Evolutionary conservation across 2,888 invertebrate species (phyloP), one percentile per base, ranked within the genome.

Genomic region (Dorcus hopei): DNA sequence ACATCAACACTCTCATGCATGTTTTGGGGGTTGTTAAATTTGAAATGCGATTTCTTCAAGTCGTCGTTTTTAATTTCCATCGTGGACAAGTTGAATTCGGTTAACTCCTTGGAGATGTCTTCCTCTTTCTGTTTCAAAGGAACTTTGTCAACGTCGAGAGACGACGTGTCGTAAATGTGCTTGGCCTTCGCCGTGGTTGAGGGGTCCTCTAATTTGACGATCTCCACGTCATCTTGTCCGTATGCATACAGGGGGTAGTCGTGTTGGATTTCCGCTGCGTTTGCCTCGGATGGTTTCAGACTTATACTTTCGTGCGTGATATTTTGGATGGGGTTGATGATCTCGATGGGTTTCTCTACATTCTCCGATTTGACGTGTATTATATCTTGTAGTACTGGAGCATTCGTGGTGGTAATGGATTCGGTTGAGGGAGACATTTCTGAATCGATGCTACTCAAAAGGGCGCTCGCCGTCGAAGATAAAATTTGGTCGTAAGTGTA

Each of bases 201-300:
- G 38, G 66, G 59, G 4, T 73, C 68, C 40, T 74, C 71, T 38
- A 82, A 65, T 59, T 80, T 78, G 4, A 83, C 74, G 19, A 83
- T 81, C 64, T 82, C 79, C 4, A 81, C 69, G 40, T 80, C 79
- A 41, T 79, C 80, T 40, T 75, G 74, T n/a, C 76, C 77, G 65
- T 80, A 78, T 11, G 74, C 69, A 64, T 74, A 72, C 9, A 74
- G 63, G 1, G 80, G 79, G 61, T 76, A 77, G 68, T 80, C 80
- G 48, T 76, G 74, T 52, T 80, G 80, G 2, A 78, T 71, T 61
- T 80, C 79, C 16, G 73, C 70, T 53, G 68, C 70, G 57, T 73
- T 68, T 38, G 57, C 45, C 38, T 65, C 60, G 7, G 67, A 64
- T 14, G 66, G 61, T 55, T 69, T 69, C 65, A 65, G 65, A 52